Conservation (phyloP, 2,113 vertebrate genomes). For the Hemibagrus wyckioides region DNA sequence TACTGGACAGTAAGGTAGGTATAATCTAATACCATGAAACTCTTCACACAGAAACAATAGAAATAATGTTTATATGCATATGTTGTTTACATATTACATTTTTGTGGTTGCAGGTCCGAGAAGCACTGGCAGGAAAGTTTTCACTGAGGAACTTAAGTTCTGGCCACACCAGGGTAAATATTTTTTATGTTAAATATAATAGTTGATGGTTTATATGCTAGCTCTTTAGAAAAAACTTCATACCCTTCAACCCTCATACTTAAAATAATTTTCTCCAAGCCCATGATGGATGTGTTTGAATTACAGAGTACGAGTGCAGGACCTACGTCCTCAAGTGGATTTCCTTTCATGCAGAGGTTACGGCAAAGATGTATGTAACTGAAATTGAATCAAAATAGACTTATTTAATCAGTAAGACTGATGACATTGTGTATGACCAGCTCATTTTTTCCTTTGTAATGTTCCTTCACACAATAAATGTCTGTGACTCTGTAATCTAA, state of each 20-base stretch:
- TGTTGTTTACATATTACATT: no score
- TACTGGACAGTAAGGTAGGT: constrained; percentile 32
- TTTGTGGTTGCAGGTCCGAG: constrained; percentile 6
- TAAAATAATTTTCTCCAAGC: not conserved
- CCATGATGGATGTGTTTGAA: not conserved
- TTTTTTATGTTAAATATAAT: not conserved
- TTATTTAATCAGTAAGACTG: not conserved
- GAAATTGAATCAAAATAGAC: not conserved
- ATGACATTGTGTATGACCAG: not conserved
- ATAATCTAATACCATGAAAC: not conserved
- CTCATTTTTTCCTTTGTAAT: not conserved
- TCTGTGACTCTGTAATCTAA: not conserved
- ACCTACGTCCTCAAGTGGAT: constrained; percentile 11
- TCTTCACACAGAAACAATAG: not conserved
- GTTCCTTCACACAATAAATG: no score
- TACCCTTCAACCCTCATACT: no score
- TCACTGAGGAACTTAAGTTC: not conserved
- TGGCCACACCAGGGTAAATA: constrained; percentile 2
- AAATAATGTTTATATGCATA: not conserved
- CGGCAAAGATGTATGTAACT: constrained; percentile 5
- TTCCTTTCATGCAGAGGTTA: constrained; percentile 7
- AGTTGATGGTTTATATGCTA: not conserved
- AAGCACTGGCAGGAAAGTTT: not conserved
- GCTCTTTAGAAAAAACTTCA: not conserved
- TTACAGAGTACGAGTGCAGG: constrained; percentile 13